These are phyloP conservation scores for Cheilosia urbana DNA, from an alignment of 2,888 invertebrate species.

Conservation along the genomic window DNA sequence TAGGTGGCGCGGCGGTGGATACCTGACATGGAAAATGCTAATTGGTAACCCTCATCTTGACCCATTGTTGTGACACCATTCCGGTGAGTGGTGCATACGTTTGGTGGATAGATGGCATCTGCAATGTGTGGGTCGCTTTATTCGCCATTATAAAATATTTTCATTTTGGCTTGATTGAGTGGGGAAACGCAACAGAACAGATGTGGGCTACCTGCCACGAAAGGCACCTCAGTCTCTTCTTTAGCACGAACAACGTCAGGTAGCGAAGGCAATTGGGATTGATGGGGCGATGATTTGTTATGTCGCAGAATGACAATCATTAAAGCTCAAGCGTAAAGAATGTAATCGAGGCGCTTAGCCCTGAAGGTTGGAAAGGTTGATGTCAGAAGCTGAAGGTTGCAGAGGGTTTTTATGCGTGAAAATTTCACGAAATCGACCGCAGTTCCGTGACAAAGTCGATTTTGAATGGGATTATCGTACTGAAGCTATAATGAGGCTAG, in stretches of 20 bases:
- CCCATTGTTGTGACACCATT: constrained; percentile 62
- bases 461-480: too few species aligned
- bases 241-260: background rate
- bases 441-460: background rate
- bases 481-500: too few species aligned
- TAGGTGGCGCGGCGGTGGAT: constrained; percentile 37
- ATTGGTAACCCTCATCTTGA: constrained; percentile 70
- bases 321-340: constrained; percentile 26
- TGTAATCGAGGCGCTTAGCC: constrained; percentile 15
- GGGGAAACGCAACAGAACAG: constrained; percentile 17
- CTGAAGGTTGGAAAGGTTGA: constrained; percentile 9
- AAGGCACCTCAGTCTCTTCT: background rate
- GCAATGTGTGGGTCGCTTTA: constrained; percentile 56
- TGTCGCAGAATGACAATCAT: constrained; percentile 19
- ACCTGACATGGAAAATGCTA: constrained; percentile 65
- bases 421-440: background rate
- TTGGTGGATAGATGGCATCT: constrained; percentile 28
- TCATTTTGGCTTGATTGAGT: constrained; percentile 8
- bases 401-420: constrained; percentile 1
- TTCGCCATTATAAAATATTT: constrained; percentile 41
- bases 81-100: constrained; percentile 7
- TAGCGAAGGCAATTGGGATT: constrained; percentile 18
- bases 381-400: constrained; percentile 13
- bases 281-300: constrained; percentile 23
- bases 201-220: background rate